Evolutionary conservation across 2,888 invertebrate genomes (phyloP).

Genomic region (Drosophila affinis): DNA sequence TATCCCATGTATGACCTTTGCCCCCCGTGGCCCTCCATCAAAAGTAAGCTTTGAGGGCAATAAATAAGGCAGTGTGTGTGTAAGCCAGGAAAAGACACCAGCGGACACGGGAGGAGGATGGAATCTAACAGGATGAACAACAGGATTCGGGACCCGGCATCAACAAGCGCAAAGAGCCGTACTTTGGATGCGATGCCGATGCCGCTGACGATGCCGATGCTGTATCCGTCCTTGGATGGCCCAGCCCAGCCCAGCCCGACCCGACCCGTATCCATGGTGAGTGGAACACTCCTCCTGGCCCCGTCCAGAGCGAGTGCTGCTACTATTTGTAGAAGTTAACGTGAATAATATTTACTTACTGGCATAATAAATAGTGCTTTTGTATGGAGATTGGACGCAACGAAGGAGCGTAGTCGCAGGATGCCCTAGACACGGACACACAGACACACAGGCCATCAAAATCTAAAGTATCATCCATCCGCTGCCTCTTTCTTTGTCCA

Average conservation of each 20-base stretch:
- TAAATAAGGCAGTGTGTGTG: constrained; percentile 26
- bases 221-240: background rate
- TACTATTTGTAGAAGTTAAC: constrained; percentile 70
- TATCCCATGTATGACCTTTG: constrained; percentile 13
- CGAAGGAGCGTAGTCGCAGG: constrained; percentile 19
- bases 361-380: constrained; percentile 72
- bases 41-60: constrained; percentile 33
- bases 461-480: constrained; percentile 41
- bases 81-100: background rate
- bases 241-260: too few relatives aligned
- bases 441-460: constrained; percentile 33
- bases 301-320: constrained; percentile 3
- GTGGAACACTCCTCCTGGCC: background rate
- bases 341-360: constrained; percentile 76
- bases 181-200: background rate
- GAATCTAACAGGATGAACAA: constrained; percentile 27
- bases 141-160: constrained; percentile 32
- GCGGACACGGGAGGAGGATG: constrained; percentile 19
- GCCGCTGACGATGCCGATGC: too few relatives aligned
- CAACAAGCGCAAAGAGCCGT: constrained; percentile 23
- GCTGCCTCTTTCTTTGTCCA: background rate
- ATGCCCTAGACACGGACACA: constrained; percentile 17
- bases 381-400: constrained; percentile 36
- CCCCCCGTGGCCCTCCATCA: constrained; percentile 6
- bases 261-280: background rate